A percentile compares a stretch with the other conserved stretches of the same genome.
These are phyloP conservation scores for Microdon myrmicae DNA, from an alignment of 2,888 invertebrate genomes.

Conservation along the genomic window DNA sequence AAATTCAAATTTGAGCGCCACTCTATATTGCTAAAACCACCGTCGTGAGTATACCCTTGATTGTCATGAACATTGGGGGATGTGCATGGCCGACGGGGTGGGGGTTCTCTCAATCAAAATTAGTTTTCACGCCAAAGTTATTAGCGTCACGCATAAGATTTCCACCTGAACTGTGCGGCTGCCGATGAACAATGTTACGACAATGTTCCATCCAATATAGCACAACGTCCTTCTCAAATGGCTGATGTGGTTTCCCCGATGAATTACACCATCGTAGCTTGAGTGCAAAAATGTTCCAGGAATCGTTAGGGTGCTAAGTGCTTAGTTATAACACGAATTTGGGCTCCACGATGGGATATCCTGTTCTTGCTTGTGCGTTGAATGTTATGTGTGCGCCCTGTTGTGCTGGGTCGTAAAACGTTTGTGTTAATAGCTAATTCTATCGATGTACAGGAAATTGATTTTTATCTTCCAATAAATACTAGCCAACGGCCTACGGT, in stretches of 20 bases:
- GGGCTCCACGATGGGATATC: not conserved
- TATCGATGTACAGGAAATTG: too few relatives aligned
- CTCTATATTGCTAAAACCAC: conserved; percentile 1
- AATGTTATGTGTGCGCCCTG: not conserved
- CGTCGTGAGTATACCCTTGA: conserved; percentile 13
- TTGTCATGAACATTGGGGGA: conserved; percentile 10
- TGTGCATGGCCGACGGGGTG: conserved; percentile 19
- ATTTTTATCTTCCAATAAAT: too few relatives aligned
- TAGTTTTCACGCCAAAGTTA: conserved; percentile 26
- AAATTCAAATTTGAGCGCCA: conserved; percentile 10
- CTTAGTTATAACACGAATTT: conserved; percentile 11
- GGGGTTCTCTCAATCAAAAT: conserved; percentile 34
- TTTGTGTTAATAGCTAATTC: not conserved
- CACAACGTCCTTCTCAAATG: conserved; percentile 5
- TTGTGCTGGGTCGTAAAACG: not conserved
- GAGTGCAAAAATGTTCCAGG: conserved; percentile 15
- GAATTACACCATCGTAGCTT: conserved; percentile 20
- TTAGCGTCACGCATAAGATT: conserved; percentile 36
- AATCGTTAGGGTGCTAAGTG: conserved; percentile 9
- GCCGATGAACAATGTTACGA: conserved; percentile 16
- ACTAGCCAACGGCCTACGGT: too few relatives aligned
- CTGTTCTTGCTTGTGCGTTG: too few relatives aligned
- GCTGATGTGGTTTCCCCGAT: conserved; percentile 25
- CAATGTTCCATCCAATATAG: conserved; percentile 15
- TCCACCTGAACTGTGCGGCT: conserved; percentile 19